Base-by-base conservation (phyloP, 2,113 vertebrate genomes). In the Nothobranchius kuhntae region DNA sequence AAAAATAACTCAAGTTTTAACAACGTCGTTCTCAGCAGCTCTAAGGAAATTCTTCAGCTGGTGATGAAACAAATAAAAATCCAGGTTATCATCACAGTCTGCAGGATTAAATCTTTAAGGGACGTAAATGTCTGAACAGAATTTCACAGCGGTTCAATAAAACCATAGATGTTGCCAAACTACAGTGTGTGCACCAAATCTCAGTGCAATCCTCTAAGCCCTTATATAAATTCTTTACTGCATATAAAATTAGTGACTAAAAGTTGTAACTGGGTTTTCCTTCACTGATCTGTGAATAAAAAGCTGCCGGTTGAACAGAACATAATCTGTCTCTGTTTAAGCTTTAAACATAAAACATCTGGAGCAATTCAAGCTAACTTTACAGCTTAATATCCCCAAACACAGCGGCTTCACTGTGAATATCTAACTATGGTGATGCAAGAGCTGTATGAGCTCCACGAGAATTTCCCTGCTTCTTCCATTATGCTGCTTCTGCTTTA, bases 281-380 rank as follows among this genome's bases (percentile, higher is more conserved):
- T 46, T 44, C 35, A 59, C 35, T 17, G 46, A 14, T 3, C 6
- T 50, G 36, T 62, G 68, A 73, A 67, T 40, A 44, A 14, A 35
- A 53, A 78, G 53, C 50, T 63, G 57, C 65, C 3, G 3, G 42
- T 44, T 56, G 57, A 7, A 46, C 6, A 52, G 53, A 71, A 55
- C 30, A 48, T 59, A 15, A 72, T 77, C 35, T 47, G 42, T 73
- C 61, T 61, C 68, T 40, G 38, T 77, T 73, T 55, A 40, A 6
- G 38, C 55, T 68, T 64, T 67, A 61, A 60, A 68, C 30, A 60
- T 70, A 52, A 73, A 63, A 58, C 52, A 68, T 68, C 76, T 42
- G 63, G 56, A 30, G 51, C 59, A 58, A 73, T 78, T 75, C 58
- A 70, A 70, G 62, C 55, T 17, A 60, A 77, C 45, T 69, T 64